Conservation (phyloP, 92 coral and sea anemone genomes). For the Virgularia gustaviana region DNA sequence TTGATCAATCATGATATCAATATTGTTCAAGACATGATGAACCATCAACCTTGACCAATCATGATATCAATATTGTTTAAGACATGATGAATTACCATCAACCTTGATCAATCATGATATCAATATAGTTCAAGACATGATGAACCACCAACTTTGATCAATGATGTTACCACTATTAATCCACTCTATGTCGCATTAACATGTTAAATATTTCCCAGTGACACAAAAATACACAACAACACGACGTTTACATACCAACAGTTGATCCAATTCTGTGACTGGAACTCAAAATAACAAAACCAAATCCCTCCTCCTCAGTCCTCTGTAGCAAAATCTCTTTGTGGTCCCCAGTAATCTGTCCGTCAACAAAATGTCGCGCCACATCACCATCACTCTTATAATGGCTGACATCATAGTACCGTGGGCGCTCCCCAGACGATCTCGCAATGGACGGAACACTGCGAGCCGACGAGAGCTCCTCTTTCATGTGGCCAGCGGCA, state of each 20-base stretch:
- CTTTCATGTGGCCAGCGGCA: slow-evolving; percentile 50
- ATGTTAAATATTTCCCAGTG: too few relatives aligned
- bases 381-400: slow-evolving; percentile 36
- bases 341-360: slow-evolving; percentile 22
- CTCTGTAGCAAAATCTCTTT: slow-evolving; percentile 66
- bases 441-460: slow-evolving; percentile 31
- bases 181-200: too few relatives aligned
- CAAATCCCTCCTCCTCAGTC: slow-evolving; percentile 81
- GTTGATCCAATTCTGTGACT: slow-evolving; percentile 90
- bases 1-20: too few relatives aligned
- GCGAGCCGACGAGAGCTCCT: slow-evolving; percentile 27
- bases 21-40: too few relatives aligned
- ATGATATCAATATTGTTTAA: too few relatives aligned
- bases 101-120: too few relatives aligned
- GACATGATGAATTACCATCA: too few relatives aligned
- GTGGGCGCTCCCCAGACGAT: slow-evolving; percentile 12
- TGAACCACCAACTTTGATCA: too few relatives aligned
- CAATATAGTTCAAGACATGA: too few relatives aligned
- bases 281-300: slow-evolving; percentile 88
- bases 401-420: slow-evolving; percentile 35
- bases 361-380: background rate
- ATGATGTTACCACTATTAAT: too few relatives aligned
- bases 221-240: too few relatives aligned
- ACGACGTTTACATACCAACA: slow-evolving; percentile 62
- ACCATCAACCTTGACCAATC: too few relatives aligned